Base-by-base conservation (phyloP, 1,140 invertebrate species). In the Drepana arcuata region DNA sequence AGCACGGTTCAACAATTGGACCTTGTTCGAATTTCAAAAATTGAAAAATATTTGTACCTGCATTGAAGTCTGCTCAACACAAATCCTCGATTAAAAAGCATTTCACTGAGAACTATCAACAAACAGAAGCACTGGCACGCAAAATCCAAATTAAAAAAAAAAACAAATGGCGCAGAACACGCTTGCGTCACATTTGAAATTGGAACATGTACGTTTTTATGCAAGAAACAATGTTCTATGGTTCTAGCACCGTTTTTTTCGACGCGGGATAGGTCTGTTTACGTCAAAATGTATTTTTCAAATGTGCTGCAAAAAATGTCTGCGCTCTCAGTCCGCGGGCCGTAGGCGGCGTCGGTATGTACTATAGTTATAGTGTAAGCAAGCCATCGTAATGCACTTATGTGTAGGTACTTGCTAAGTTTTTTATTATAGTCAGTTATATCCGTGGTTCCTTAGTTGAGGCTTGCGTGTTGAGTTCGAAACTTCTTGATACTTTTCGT, bases 281-380 rank as follows among this genome's bases (percentile, higher is more conserved):
- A 71, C 70, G 62, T 68, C 74, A 81, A 79, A 78, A 72, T 71
- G 68, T 70, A 69, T 75, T 81, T 81, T 81, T 79, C 74, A 81
- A 81, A 77, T 81, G 77, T 43, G 51, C 56, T 38, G 70, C 62
- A 73, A 75, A 78, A 81, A 81, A 81, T 75, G 48, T 64, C 53
- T 54, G 63, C 58, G 72, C 70, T 53, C 48, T 46, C 71, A 37
- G 47, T 33, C 46, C 61, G 61, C 65, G 58, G 56, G 34, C 57
- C 54, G 77, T 74, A 77, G 77, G 73, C 77, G 77, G 67, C 62
- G 60, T 68, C 60, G 60, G 57, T 68, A 68, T 74, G 59, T 64
- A 67, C 61, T 73, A 81, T 81, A 78, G 65, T 75, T 69, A 72
- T 72, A 68, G 62, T 53, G 41, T 34, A 36, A 46, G 33, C 47